Evolutionary conservation across 1,140 invertebrate genomes (phyloP).

Genomic region (Zaprionus capensis): DNA sequence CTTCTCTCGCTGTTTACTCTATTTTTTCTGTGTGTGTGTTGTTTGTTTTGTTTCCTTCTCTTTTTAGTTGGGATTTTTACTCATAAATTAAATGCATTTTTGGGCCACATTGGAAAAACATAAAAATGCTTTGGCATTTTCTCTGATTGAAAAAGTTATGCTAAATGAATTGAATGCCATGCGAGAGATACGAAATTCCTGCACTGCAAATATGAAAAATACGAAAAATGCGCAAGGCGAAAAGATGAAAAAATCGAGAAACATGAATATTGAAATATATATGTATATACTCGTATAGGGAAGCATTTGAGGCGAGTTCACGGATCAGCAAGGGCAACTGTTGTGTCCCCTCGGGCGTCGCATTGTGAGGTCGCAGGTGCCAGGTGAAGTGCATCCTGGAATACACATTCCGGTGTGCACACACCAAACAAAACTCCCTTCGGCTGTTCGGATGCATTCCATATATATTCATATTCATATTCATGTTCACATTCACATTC

Average conservation of each 20-base stretch:
- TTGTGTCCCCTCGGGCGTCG: background rate
- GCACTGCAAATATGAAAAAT: slow-evolving; percentile 26
- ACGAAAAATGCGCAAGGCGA: slow-evolving; percentile 10
- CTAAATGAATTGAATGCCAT: slow-evolving; percentile 47
- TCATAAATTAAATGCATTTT: slow-evolving; percentile 71
- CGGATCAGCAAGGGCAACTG: slow-evolving; percentile 4
- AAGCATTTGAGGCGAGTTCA: slow-evolving; percentile 7
- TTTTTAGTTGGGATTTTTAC: slow-evolving; percentile 21
- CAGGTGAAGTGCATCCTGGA: background rate
- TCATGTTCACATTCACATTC: slow-evolving; percentile 8
- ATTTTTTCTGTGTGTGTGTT: background rate
- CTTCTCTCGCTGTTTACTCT: background rate
- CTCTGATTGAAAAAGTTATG: slow-evolving; percentile 58
- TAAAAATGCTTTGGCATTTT: slow-evolving; percentile 54
- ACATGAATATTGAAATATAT: slow-evolving; percentile 1
- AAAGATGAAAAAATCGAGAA: background rate
- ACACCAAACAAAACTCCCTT: background rate
- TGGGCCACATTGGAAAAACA: slow-evolving; percentile 62
- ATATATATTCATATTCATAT: slow-evolving; percentile 12
- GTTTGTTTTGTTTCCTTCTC: background rate
- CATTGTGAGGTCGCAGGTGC: background rate
- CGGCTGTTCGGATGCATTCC: background rate
- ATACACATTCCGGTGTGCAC: background rate
- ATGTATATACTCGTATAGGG: background rate
- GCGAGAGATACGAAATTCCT: slow-evolving; percentile 41